Evolutionary conservation across 2,797 vertebrate genomes (phyloP).

Genomic region (Trachops cirrhosus): DNA sequence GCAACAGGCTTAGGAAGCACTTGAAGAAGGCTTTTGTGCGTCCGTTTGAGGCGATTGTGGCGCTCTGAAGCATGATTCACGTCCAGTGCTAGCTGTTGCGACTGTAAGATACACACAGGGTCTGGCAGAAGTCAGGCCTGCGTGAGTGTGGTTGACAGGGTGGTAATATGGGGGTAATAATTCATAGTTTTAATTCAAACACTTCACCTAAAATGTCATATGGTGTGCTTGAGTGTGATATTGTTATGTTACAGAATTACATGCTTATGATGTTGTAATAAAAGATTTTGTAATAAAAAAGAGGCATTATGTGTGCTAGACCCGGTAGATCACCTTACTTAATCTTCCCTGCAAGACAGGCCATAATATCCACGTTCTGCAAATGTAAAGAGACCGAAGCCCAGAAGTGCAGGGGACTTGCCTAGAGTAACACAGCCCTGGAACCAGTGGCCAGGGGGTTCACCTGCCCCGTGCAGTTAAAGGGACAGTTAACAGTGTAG

Average conservation of each 20-base stretch:
- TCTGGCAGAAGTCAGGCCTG: too few relatives aligned
- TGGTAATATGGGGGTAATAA: too few relatives aligned
- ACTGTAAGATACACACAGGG: not conserved
- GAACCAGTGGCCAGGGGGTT: fast-evolving
- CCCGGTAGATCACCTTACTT: not conserved
- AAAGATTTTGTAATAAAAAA: too few relatives aligned
- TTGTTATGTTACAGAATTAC: too few relatives aligned
- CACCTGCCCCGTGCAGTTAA: not conserved
- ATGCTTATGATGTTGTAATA: too few relatives aligned
- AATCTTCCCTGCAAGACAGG: not conserved
- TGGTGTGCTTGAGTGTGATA: too few relatives aligned
- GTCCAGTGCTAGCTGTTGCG: not conserved
- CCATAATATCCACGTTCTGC: fast-evolving
- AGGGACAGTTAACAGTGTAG: not conserved
- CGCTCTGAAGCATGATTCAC: fast-evolving
- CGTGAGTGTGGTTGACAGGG: too few relatives aligned
- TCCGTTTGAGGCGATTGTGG: not conserved
- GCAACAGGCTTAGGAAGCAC: not conserved
- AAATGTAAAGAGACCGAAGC: not conserved
- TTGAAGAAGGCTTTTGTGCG: fast-evolving
- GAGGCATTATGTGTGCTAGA: not conserved
- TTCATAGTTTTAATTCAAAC: too few relatives aligned
- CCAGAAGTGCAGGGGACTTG: not conserved
- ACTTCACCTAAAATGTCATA: too few relatives aligned
- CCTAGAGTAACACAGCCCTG: not conserved